These are phyloP conservation scores for Euzophera pinguis DNA, from an alignment of 2,888 invertebrate species.

Conservation along the genomic window DNA sequence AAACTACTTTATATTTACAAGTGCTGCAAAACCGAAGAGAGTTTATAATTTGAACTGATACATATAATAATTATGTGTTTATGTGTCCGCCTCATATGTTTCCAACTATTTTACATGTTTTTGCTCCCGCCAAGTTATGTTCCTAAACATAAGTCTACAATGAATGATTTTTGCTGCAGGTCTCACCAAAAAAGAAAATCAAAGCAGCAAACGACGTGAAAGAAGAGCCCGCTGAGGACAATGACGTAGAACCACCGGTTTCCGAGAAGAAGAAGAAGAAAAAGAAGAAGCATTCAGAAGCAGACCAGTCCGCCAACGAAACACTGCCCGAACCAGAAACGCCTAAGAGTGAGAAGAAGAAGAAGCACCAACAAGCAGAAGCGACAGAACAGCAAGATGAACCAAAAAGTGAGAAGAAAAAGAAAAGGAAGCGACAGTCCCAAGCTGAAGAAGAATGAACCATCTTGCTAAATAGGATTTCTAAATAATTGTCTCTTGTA, in stretches of 20 bases:
- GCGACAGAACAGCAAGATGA: slow-evolving; percentile 30
- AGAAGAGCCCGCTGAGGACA: slow-evolving; percentile 29
- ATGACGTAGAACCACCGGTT: slow-evolving; percentile 28
- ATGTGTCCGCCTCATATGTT: too few relatives aligned
- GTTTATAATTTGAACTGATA: too few relatives aligned
- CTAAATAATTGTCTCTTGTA: neutral
- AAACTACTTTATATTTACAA: too few relatives aligned
- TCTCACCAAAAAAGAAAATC: slow-evolving; percentile 62
- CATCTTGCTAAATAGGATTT: slow-evolving; percentile 20
- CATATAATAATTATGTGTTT: too few relatives aligned
- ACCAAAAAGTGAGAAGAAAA: slow-evolving; percentile 64
- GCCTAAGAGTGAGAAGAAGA: slow-evolving; percentile 21
- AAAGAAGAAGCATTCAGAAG: slow-evolving; percentile 73
- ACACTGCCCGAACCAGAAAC: neutral
- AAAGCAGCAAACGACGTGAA: slow-evolving; percentile 33
- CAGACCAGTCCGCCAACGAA: slow-evolving; percentile 26
- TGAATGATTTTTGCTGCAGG: slow-evolving; percentile 28
- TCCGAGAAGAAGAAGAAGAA: slow-evolving; percentile 77
- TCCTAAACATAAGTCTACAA: too few relatives aligned
- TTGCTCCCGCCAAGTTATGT: too few relatives aligned
- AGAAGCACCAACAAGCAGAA: slow-evolving; percentile 39
- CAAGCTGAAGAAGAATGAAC: slow-evolving; percentile 48
- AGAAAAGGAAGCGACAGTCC: slow-evolving; percentile 61
- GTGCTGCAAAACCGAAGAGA: too few relatives aligned
- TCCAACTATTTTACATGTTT: too few relatives aligned